Conservation (phyloP, 1,140 invertebrate species). For the Listronotus bonariensis region DNA sequence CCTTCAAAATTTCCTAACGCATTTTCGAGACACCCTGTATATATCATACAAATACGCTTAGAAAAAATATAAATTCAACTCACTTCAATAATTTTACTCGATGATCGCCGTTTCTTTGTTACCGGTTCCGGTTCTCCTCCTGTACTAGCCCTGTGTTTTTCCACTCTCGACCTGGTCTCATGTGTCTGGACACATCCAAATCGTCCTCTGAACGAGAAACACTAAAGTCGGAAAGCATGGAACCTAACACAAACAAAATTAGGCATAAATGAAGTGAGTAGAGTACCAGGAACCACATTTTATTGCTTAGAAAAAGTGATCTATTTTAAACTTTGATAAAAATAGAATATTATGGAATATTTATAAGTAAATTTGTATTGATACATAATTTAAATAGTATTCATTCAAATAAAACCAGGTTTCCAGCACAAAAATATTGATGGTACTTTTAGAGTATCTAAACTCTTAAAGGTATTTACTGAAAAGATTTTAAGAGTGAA, state of each 20-base stretch:
- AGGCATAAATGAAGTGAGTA: constrained; percentile 1
- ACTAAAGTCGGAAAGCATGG: constrained; percentile 76
- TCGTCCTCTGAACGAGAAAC: constrained; percentile 89
- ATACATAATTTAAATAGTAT: too few relatives aligned
- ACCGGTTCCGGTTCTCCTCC: constrained; percentile 53
- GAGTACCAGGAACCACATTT: constrained; percentile 4
- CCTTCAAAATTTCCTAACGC: too few relatives aligned
- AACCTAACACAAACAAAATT: constrained; percentile 58
- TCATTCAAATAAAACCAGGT: too few relatives aligned
- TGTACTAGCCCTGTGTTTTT: constrained; percentile 66
- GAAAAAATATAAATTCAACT: constrained; percentile 5
- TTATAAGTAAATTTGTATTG: too few relatives aligned
- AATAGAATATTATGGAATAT: too few relatives aligned
- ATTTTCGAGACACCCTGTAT: too few relatives aligned
- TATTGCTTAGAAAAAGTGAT: background rate
- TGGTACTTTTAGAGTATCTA: too few relatives aligned
- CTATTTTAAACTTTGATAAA: too few relatives aligned
- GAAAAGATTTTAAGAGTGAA: too few relatives aligned
- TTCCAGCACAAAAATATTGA: too few relatives aligned
- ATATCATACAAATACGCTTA: too few relatives aligned
- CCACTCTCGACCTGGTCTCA: constrained; percentile 62
- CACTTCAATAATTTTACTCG: constrained; percentile 58
- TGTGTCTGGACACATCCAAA: constrained; percentile 68
- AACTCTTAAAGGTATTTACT: too few relatives aligned
- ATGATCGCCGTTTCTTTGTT: constrained; percentile 58